Percentiles rank a stretch among this genome's conserved stretches.
phyloP scores from a whole-genome alignment of 2,888 invertebrate genomes.

The Trilocha varians region DNA sequence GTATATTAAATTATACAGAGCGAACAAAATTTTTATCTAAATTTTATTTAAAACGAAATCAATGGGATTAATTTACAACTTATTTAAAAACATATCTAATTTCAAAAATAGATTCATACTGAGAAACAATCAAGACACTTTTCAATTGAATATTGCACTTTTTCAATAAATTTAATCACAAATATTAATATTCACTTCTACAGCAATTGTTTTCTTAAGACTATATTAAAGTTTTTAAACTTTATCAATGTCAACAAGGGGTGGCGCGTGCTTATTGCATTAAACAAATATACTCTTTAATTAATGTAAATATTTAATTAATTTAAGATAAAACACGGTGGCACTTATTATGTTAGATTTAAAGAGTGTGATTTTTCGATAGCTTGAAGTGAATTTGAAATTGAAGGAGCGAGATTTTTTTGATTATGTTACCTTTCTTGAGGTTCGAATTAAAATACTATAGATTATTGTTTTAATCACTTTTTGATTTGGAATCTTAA shows the following conservation, averaged over 20 bases:
- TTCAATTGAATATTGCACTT: too few species aligned
- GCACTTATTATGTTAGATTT: background rate
- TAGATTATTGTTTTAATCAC: too few species aligned
- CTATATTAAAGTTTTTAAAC: conserved; percentile 1
- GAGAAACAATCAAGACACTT: too few species aligned
- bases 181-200: background rate
- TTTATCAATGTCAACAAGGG: conserved; percentile 27
- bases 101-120: too few species aligned
- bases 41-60: too few species aligned
- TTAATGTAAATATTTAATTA: conserved; percentile 21
- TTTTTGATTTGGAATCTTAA: too few species aligned
- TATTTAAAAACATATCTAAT: too few species aligned
- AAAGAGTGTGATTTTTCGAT: background rate
- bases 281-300: conserved; percentile 36
- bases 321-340: conserved; percentile 14
- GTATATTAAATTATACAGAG: background rate
- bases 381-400: background rate
- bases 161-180: too few species aligned
- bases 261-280: conserved; percentile 55
- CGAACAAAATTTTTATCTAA: too few species aligned
- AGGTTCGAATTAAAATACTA: too few species aligned
- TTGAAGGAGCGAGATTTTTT: background rate
- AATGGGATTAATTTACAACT: too few species aligned
- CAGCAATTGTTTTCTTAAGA: background rate
- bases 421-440: background rate